These are phyloP conservation scores for Notolepis coatsorum DNA, from an alignment of 2,797 vertebrate genomes.

Conservation along the genomic window DNA sequence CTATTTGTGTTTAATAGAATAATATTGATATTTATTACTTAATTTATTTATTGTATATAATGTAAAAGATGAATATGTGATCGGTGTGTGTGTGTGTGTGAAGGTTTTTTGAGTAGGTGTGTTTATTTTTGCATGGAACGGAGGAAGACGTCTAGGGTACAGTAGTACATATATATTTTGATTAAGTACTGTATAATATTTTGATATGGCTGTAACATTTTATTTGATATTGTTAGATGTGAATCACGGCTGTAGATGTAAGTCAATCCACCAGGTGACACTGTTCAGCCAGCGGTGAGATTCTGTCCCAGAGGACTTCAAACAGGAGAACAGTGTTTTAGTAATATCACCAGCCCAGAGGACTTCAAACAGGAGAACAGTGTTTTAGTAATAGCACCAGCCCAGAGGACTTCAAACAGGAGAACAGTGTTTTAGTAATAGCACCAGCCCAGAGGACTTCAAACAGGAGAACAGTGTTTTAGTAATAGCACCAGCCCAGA, in stretches of 20 bases:
- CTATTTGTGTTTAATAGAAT: slow-evolving; percentile 61
- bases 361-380: no score
- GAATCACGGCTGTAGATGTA: slow-evolving; percentile 59
- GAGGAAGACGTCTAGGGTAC: slow-evolving; percentile 62
- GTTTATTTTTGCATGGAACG: slow-evolving; percentile 75
- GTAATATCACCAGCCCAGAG: no score
- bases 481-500: no score
- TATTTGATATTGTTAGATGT: slow-evolving; percentile 73
- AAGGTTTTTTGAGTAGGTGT: slow-evolving; percentile 68
- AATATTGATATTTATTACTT: slow-evolving; percentile 73
- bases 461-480: no score
- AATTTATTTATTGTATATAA: slow-evolving; percentile 73
- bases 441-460: no score
- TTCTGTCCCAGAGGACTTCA: slow-evolving; percentile 25
- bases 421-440: no score
- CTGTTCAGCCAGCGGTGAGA: slow-evolving; percentile 8
- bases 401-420: no score
- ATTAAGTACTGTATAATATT: slow-evolving; percentile 70
- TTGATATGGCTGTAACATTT: slow-evolving; percentile 72
- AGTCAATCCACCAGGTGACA: slow-evolving; percentile 59
- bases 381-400: no score
- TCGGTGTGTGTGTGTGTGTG: slow-evolving; percentile 64
- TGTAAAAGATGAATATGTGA: slow-evolving; percentile 70
- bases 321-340: no score
- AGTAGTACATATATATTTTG: no score